Base-by-base conservation (phyloP, 92 coral and sea anemone species). In the Chrysogorgia sp. region DNA sequence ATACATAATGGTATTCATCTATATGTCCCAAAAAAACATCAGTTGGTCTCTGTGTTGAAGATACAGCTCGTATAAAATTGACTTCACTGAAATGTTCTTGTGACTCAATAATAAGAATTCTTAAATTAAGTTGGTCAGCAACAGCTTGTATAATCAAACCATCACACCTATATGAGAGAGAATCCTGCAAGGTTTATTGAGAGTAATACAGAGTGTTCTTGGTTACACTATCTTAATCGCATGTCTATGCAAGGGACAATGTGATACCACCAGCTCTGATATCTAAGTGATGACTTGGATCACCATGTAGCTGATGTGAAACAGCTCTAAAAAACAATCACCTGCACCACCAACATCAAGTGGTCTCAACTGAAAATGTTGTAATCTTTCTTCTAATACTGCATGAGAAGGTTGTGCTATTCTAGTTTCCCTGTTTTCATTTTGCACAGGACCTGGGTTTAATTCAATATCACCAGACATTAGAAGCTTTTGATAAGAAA, bases 381-480 rank as follows among this genome's bases (percentile, higher is more conserved):
- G 24, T 56, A 56, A 28, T 17, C 62, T 56, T 56, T 56, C 20
- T 28, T 56, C 62, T 17, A 56, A 56, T 28, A 56, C 62, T 12
- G 24, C 62, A 37, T 37, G 43, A 26, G 24, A 59, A 24, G 56
- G 70, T 37, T 40, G 57, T 34, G 72, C n/a, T 32, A 33, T 24
- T 2, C 65, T 30, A 3, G 63, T 21, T 52, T 45, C 52, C 22
- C 40, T 48, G 52, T 20, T 49, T 20, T 20, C 24, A 58, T 62
- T 63, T 55, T 67, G 67, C 34, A 58, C 71, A 76, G 87, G 83
- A 35, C 87, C 87, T 61, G 87, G 83, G 79, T 84, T 77, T 52
- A 41, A 75, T 77, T 84, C 87, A 66, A 84, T 77, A 68, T 84
- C 78, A 75, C 83, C 83, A 66, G 87, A 84, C 65, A 65, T 19